Percentiles rank a stretch among this genome's conserved stretches.
phyloP scores from a whole-genome alignment of 2,113 vertebrate genomes.

The Eubucco bourcierii region DNA sequence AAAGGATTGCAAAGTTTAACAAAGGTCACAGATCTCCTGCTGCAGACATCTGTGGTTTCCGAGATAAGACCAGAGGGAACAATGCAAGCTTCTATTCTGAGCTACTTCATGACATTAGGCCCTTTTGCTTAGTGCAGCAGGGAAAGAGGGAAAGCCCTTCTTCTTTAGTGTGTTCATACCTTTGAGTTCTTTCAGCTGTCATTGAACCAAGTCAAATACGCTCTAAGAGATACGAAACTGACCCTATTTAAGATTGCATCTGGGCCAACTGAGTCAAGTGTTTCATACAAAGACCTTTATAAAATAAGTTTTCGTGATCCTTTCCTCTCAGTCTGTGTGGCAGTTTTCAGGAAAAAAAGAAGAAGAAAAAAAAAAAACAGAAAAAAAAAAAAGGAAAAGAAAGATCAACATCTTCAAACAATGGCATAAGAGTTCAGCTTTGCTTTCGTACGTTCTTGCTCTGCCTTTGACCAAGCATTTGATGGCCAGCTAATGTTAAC shows the following conservation, averaged over 20 bases:
- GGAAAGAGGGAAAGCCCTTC: slow-evolving; percentile 30
- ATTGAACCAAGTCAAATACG: neutral
- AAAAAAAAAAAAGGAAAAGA: neutral
- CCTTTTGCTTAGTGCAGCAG: neutral
- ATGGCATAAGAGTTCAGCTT: neutral
- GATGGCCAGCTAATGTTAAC: too few species aligned
- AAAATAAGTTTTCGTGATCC: neutral
- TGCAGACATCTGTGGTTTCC: neutral
- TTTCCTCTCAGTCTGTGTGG: neutral
- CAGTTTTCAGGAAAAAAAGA: neutral
- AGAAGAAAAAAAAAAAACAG: too few species aligned
- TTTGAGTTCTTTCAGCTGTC: neutral
- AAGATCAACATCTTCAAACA: neutral
- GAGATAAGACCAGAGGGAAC: neutral
- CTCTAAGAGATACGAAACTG: neutral
- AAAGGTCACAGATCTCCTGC: slow-evolving; percentile 1
- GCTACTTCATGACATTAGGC: neutral
- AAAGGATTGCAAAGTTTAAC: neutral
- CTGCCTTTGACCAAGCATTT: neutral
- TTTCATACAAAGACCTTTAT: neutral
- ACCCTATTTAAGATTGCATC: neutral
- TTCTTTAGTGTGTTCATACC: neutral
- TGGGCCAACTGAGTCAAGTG: neutral
- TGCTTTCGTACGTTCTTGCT: neutral
- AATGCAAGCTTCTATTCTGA: neutral